phyloP scores from a whole-genome alignment of 2,113 vertebrate species.

The Myotis lucifugus region DNA sequence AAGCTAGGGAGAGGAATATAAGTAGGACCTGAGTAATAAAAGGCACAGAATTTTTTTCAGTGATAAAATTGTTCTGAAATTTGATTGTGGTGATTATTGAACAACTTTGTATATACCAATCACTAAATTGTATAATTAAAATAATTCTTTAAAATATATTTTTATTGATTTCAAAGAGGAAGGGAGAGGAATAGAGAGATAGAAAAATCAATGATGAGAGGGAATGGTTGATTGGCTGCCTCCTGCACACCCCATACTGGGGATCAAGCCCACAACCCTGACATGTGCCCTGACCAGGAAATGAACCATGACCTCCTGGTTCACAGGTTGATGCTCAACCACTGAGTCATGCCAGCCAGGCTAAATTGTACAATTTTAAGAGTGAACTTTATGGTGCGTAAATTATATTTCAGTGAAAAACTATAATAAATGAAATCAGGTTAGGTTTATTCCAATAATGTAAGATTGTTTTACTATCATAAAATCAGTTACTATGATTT shows the following conservation, averaged over 20 bases:
- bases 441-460: neutral
- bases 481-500: neutral
- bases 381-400: neutral
- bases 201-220: too few species aligned
- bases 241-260: too few species aligned
- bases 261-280: too few species aligned
- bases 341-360: too few species aligned
- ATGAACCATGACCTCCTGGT: too few species aligned
- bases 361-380: neutral
- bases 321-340: too few species aligned
- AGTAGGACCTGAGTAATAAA: neutral
- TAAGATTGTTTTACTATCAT: neutral
- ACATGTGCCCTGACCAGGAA: too few species aligned
- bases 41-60: neutral
- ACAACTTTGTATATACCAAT: neutral
- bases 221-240: too few species aligned
- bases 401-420: constrained; percentile 10
- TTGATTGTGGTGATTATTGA: neutral
- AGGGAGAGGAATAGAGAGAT: too few species aligned
- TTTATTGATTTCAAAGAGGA: too few species aligned
- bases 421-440: neutral
- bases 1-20: neutral
- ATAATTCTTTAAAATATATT: too few species aligned
- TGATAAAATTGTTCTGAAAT: neutral
- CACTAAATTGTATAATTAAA: neutral